Conservation (phyloP, 2,113 vertebrate species). For the Python bivittatus region DNA sequence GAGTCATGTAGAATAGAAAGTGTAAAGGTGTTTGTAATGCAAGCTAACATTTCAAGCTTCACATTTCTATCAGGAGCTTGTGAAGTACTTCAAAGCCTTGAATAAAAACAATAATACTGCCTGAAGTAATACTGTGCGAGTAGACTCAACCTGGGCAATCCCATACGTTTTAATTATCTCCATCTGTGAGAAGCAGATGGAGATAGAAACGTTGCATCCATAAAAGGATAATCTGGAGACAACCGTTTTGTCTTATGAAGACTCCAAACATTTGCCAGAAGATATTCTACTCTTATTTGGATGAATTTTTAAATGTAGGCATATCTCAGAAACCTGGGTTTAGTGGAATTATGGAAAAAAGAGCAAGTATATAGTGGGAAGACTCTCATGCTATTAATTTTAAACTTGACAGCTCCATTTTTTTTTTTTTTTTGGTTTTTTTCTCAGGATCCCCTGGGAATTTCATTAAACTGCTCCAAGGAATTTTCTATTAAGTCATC, state of each 20-base stretch:
- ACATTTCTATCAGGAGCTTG: not conserved
- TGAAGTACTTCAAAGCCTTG: not conserved
- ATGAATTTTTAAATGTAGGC: conserved; percentile 44
- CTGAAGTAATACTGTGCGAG: conserved; percentile 17
- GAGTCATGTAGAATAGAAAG: too few species aligned
- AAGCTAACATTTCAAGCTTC: not conserved
- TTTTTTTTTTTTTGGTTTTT: too few species aligned
- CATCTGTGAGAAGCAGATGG: conserved; percentile 42
- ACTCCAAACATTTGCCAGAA: conserved; percentile 52
- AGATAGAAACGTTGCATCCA: conserved; percentile 34
- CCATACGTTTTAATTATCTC: conserved; percentile 12
- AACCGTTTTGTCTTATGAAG: not conserved
- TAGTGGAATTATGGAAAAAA: conserved; percentile 23
- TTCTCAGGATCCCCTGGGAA: not conserved
- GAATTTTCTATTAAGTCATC: not conserved
- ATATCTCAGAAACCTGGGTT: not conserved
- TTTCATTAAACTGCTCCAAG: not conserved
- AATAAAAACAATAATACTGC: not conserved
- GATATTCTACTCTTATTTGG: conserved; percentile 37
- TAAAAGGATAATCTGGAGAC: conserved; percentile 11
- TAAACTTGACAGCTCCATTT: not conserved
- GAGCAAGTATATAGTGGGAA: not conserved
- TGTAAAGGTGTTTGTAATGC: not conserved
- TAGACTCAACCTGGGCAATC: conserved; percentile 38
- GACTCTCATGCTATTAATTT: conserved; percentile 8